Conservation (phyloP, 1,140 invertebrate genomes). For the Stegodyphus mimosarum region DNA sequence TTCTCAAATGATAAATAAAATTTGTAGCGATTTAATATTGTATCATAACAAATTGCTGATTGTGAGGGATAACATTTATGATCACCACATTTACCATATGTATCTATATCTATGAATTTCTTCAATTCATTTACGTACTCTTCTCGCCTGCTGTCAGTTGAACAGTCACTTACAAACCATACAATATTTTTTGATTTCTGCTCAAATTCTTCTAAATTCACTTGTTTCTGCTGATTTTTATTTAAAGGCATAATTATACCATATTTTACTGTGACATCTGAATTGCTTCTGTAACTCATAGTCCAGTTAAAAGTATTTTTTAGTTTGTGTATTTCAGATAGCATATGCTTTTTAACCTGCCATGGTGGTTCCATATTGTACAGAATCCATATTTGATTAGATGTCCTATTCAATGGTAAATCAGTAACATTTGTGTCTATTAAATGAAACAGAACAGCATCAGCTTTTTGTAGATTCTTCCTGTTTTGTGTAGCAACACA, state of each 20-base stretch:
- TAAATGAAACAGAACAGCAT: slow-evolving; percentile 63
- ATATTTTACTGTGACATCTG: slow-evolving; percentile 66
- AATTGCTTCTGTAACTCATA: slow-evolving; percentile 69
- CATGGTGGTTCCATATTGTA: slow-evolving; percentile 62
- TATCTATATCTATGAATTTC: slow-evolving; percentile 74
- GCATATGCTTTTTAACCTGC: slow-evolving; percentile 2
- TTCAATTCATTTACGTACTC: slow-evolving; percentile 72
- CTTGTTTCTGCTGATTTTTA: neutral
- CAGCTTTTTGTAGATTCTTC: slow-evolving; percentile 41
- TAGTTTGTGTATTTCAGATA: slow-evolving; percentile 1
- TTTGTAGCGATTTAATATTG: slow-evolving; percentile 65
- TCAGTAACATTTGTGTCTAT: slow-evolving; percentile 55
- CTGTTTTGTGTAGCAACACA: slow-evolving; percentile 34
- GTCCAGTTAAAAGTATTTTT: slow-evolving; percentile 70
- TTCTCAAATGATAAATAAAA: slow-evolving; percentile 69
- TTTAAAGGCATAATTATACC: slow-evolving; percentile 51
- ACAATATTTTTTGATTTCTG: slow-evolving; percentile 67
- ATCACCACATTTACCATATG: slow-evolving; percentile 76
- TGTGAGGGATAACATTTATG: slow-evolving; percentile 37
- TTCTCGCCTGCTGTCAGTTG: slow-evolving; percentile 70
- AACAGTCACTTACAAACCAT: slow-evolving; percentile 77
- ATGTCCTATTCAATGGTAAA: slow-evolving; percentile 34
- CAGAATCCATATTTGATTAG: slow-evolving; percentile 61
- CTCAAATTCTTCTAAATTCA: neutral
- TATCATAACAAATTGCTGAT: slow-evolving; percentile 62